Conservation (phyloP, 2,113 vertebrate species). For the Macrotis lagotis region DNA sequence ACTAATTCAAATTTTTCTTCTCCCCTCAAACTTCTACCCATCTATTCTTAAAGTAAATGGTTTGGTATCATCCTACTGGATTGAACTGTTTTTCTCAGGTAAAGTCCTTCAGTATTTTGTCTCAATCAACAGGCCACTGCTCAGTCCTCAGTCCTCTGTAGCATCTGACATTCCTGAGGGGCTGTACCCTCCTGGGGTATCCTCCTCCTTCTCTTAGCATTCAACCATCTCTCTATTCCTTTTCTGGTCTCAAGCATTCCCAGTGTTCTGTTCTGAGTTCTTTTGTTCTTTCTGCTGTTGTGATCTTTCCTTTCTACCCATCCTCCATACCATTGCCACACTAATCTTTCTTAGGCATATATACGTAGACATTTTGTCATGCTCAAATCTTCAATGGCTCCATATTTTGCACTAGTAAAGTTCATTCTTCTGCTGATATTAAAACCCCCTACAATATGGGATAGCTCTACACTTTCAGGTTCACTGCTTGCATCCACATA, state of each 20-base stretch:
- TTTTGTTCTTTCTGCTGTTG: background rate
- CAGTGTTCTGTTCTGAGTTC: background rate
- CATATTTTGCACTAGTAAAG: background rate
- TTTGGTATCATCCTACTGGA: background rate
- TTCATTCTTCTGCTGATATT: background rate
- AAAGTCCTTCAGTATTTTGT: background rate
- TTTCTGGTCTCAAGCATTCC: background rate
- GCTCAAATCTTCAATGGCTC: background rate
- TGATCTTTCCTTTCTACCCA: background rate
- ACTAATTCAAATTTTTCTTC: background rate
- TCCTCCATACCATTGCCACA: background rate
- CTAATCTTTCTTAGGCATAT: background rate
- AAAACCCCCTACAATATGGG: background rate
- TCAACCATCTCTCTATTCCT: background rate
- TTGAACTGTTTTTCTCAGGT: background rate
- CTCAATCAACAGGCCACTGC: background rate
- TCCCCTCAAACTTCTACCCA: background rate
- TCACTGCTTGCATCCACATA: constrained; percentile 3
- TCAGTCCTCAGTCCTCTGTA: background rate
- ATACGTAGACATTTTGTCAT: background rate
- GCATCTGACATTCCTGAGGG: background rate
- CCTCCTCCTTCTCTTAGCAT: background rate
- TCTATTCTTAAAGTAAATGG: background rate
- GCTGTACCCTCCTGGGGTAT: background rate
- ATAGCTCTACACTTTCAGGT: background rate